Conservation (phyloP, 2,797 vertebrate species). For the Sebastes jordani region DNA sequence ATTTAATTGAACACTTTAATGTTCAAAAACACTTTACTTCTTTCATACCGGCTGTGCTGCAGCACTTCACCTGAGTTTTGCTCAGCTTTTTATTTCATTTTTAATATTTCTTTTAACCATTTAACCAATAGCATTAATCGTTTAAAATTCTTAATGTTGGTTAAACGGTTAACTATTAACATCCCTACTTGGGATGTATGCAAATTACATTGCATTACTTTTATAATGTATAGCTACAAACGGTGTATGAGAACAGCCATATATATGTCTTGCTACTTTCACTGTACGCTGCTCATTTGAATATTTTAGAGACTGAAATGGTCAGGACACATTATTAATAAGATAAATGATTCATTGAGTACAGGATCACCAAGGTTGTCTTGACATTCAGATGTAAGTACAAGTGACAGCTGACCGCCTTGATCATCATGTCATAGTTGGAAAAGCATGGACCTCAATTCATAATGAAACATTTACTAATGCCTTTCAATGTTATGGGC, state of each 20-base stretch:
- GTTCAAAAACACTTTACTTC: no score
- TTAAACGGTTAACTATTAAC: no score
- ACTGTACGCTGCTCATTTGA: neutral
- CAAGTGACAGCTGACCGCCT: conserved; percentile 33
- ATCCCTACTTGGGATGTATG: no score
- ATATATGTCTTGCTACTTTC: neutral
- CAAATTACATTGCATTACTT: no score
- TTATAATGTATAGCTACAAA: no score
- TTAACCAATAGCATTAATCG: no score
- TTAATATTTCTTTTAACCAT: no score
- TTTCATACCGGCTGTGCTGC: no score
- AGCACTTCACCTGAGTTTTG: fast-evolving
- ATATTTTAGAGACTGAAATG: conserved; percentile 29
- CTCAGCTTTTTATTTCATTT: no score
- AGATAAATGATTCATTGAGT: conserved; percentile 38
- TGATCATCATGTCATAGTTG: neutral
- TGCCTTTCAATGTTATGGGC: neutral
- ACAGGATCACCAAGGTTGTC: conserved; percentile 11
- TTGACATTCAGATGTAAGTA: conserved; percentile 4
- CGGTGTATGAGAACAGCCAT: no score
- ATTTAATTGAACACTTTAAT: no score
- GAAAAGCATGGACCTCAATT: conserved; percentile 3
- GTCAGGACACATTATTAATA: neutral
- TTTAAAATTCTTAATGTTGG: no score
- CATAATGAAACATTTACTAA: neutral